These are phyloP conservation scores for Adelges cooleyi DNA, from an alignment of 1,140 invertebrate genomes.

Conservation along the genomic window DNA sequence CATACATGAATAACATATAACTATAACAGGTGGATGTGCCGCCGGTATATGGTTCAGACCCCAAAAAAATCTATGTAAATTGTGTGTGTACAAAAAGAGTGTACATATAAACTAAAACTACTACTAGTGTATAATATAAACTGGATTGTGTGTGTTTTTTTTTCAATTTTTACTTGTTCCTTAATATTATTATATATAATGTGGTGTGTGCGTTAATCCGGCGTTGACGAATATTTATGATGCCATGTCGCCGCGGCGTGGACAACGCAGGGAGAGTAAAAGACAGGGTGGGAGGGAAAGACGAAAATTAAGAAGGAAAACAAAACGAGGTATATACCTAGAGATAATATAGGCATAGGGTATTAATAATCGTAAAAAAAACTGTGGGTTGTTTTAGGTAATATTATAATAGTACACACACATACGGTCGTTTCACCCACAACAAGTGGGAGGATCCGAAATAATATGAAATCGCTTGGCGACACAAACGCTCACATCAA, in stretches of 20 bases:
- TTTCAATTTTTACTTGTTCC: slow-evolving; percentile 5
- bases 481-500: slow-evolving; percentile 6
- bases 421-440: slow-evolving; percentile 23
- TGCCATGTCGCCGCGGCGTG: no score
- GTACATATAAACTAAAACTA: background rate
- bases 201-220: background rate
- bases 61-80: background rate
- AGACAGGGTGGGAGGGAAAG: background rate
- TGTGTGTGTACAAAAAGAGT: slow-evolving; percentile 9
- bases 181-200: background rate
- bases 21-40: no score
- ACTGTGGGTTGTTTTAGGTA: background rate
- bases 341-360: background rate
- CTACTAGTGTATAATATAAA: background rate
- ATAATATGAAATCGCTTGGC: slow-evolving; percentile 7
- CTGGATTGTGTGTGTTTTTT: background rate
- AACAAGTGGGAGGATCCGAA: slow-evolving; percentile 23
- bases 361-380: slow-evolving; percentile 3
- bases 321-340: background rate
- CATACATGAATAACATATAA: background rate
- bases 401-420: background rate
- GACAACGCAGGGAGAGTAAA: background rate
- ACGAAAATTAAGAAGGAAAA: slow-evolving; percentile 2
- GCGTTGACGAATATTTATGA: slow-evolving; percentile 23
- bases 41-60: no score